Base-by-base conservation (phyloP, 2,113 vertebrate species). In the Etheostoma spectabile region DNA sequence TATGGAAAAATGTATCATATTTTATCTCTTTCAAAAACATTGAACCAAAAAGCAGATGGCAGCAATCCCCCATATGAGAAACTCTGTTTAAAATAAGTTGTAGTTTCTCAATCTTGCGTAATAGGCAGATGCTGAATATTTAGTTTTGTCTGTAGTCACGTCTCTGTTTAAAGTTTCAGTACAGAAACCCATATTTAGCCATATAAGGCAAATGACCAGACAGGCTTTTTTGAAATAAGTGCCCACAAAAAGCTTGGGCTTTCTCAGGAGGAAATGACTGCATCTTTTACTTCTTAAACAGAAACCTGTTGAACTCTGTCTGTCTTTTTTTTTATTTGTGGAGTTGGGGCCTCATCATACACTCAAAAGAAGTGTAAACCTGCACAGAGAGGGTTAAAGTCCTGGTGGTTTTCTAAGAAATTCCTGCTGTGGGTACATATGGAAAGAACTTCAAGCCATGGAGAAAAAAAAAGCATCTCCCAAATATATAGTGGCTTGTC, bases 391-490 rank as follows among this genome's bases (percentile, higher is more conserved):
- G 62, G 59, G 87, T 90, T 89, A 65, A 85, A 84, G 68, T 77
- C 62, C 59, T 59, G 8, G 48, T 80, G 77, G 74, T 60, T 89
- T 87, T 86, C 56, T 56, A 68, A 77, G 90, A 90, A 92, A 92
- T 92, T 92, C 85, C 86, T 88, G 66, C 48, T 60, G 59, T 67
- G 88, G 87, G 80, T 59, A 84, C 65, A 82, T 27, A 51, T 8
- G 35, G 73, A 80, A 46, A 81, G 74, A 80, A 67, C 55, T 61
- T 71, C 65, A 69, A 63, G 15, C 53, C 33, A 15, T 72, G 79
- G 88, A 80, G 30, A 27, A 64, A 72, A 8, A 38, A 86, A 89
- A 88, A 79, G 57, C 10, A 64, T 70, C 52, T 11, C 19, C 4
- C 4, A 6, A 74, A 52, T 22, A 13, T 21, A 59, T 12, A 30